Evolutionary conservation across 1,140 invertebrate genomes (phyloP), one percentile per base, ranked within the genome.

Genomic region (Lanistes nyassanus): DNA sequence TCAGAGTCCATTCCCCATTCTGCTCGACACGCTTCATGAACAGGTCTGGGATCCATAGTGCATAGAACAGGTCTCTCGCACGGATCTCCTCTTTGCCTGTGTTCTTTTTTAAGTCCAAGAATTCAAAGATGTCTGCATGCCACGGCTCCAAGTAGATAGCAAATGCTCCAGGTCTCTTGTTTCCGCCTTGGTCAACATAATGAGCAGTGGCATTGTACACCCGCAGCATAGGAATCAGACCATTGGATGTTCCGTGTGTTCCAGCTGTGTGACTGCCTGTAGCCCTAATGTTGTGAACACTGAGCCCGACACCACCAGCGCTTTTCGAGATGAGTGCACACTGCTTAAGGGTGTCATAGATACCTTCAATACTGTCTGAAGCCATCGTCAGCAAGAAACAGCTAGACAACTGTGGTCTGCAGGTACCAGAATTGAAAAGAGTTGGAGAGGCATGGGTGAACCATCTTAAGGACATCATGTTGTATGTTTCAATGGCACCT

Each of bases 361-460:
- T 99, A n/a, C 98, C 98, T 84, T 99, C 96, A 85, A 99, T 98
- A 79, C 96, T 98, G 88, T 99, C 98, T 23, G 96, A 95, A 68
- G 92, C 92, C 96, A 99, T 98, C 0, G 97, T 96, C 51, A 99
- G 86, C 5, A 99, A 90, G 83, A 99, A 99, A 89, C 98, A 99
- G 70, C 96, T 94, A 83, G 26, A n/a, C n/a, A n/a, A n/a, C n/a
- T n/a, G n/a, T n/a, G n/a, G n/a, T n/a, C n/a, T n/a, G n/a, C n/a
- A n/a, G n/a, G n/a, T n/a, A n/a, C n/a, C 98, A 75, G 98, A 95
- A 84, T 97, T 96, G 84, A 99, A 99, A 16, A 99, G 91, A 3
- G 98, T 99, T 16, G 98, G 98, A 21, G 97, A 97, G 21, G 97
- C 97, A 91, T 99, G 98, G 1, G 97, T 99, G 86, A 99, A 99